These are phyloP conservation scores for Gerris lacustris DNA, from an alignment of 2,888 invertebrate species.

Conservation along the genomic window DNA sequence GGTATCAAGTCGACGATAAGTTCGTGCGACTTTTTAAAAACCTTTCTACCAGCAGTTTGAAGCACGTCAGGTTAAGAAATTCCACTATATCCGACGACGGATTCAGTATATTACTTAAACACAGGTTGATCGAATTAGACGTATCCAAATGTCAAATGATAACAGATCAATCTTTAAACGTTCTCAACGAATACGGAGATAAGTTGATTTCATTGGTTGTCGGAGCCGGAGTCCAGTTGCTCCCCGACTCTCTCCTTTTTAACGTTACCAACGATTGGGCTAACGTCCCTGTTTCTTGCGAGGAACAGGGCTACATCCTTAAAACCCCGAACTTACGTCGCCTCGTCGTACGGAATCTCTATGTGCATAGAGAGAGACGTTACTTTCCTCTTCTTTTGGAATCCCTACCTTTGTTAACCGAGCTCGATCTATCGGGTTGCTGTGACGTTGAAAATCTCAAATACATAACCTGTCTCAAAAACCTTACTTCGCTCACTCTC, in stretches of 20 bases:
- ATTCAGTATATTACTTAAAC: constrained; percentile 55
- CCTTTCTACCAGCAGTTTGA: constrained; percentile 51
- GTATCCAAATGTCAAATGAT: constrained; percentile 60
- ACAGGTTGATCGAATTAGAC: constrained; percentile 60
- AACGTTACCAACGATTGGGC: constrained; percentile 18
- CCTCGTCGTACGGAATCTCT: constrained; percentile 46
- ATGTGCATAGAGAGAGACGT: constrained; percentile 32
- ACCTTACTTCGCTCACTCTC: constrained; percentile 61
- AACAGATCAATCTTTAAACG: constrained; percentile 49
- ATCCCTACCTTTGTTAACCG: constrained; percentile 48
- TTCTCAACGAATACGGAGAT: constrained; percentile 55
- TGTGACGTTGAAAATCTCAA: constrained; percentile 50
- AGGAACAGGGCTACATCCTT: constrained; percentile 42
- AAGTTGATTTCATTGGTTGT: constrained; percentile 58
- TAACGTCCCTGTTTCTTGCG: constrained; percentile 18
- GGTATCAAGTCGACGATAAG: constrained; percentile 48
- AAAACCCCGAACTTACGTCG: constrained; percentile 47
- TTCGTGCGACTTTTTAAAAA: constrained; percentile 61
- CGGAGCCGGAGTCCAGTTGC: constrained; percentile 51
- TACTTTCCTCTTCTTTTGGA: constrained; percentile 44
- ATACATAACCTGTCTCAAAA: constrained; percentile 51
- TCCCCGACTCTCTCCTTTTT: constrained; percentile 39
- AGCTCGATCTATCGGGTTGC: constrained; percentile 61
- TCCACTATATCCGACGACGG: constrained; percentile 60
- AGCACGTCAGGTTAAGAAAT: constrained; percentile 55